Evolutionary conservation across 2,888 invertebrate species (phyloP).

Genomic region (Pheosia gnoma): DNA sequence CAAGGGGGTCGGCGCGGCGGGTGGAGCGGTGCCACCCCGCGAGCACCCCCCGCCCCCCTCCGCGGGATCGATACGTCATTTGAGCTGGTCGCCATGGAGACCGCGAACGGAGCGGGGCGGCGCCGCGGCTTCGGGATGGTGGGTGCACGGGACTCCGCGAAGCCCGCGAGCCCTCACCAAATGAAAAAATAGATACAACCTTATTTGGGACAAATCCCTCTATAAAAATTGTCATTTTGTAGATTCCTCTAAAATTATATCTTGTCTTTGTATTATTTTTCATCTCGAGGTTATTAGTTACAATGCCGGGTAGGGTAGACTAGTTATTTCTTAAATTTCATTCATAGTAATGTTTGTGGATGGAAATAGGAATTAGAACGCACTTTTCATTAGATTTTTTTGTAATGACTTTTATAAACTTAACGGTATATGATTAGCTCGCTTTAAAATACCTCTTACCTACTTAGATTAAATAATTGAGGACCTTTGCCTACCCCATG

Average conservation of each 20-base stretch:
- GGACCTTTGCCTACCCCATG: no score
- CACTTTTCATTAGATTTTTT: no score
- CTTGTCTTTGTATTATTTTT: conserved; percentile 40
- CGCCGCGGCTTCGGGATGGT: conserved; percentile 75
- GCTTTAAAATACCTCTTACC: no score
- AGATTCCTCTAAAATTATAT: conserved; percentile 42
- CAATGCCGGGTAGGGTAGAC: not conserved
- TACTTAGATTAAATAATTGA: no score
- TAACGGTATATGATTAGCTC: no score
- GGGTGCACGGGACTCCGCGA: conserved; percentile 74
- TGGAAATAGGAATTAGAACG: no score
- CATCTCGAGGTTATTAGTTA: conserved; percentile 27
- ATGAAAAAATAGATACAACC: conserved; percentile 76
- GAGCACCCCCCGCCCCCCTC: conserved; percentile 63
- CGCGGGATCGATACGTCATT: conserved; percentile 84
- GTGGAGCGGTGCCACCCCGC: conserved; percentile 80
- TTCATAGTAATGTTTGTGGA: no score
- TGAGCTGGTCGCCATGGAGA: conserved; percentile 84
- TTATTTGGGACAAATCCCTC: conserved; percentile 72
- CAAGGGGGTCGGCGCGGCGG: conserved; percentile 71
- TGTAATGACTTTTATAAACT: no score
- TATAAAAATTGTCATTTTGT: conserved; percentile 64
- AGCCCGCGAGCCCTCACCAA: conserved; percentile 61
- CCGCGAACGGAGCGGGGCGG: conserved; percentile 83
- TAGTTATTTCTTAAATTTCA: no score